A percentile compares a stretch with the other conserved stretches of the same genome.
Conservation (phyloP, 2,113 vertebrate genomes). For the Brachypodius melanocephalos region DNA sequence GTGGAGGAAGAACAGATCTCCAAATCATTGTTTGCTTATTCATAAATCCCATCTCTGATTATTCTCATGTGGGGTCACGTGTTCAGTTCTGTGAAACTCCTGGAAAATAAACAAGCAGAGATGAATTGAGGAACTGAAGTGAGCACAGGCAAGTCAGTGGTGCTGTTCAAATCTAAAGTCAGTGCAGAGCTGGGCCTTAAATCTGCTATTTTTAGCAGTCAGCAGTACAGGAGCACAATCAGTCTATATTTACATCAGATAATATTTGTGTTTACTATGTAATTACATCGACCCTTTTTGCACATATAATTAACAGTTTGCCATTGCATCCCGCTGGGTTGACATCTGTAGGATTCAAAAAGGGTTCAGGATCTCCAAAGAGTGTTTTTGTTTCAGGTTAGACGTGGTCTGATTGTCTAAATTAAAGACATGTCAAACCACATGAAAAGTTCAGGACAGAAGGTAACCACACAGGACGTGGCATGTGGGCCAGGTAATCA, state of each 20-base stretch:
- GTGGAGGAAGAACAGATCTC: not conserved
- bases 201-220: constrained; percentile 35
- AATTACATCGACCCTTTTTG: constrained; percentile 52
- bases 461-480: constrained; percentile 70
- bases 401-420: constrained; percentile 59
- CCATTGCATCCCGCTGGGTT: constrained; percentile 28
- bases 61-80: not conserved
- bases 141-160: not conserved
- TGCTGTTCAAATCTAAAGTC: not conserved
- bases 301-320: constrained; percentile 60
- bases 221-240: constrained; percentile 7
- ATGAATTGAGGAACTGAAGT: not conserved
- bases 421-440: constrained; percentile 72
- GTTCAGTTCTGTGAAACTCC: not conserved
- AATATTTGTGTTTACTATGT: constrained; percentile 52
- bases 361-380: constrained; percentile 46
- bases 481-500: constrained; percentile 61
- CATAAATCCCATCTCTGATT: not conserved
- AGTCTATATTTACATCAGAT: constrained; percentile 52
- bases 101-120: not conserved
- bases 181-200: not conserved
- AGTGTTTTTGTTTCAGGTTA: constrained; percentile 59
- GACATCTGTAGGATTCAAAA: constrained; percentile 61
- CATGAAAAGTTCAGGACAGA: constrained; percentile 61
- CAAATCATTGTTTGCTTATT: not conserved